Conservation (phyloP, 2,888 invertebrate genomes). For the Ophraella communa region DNA sequence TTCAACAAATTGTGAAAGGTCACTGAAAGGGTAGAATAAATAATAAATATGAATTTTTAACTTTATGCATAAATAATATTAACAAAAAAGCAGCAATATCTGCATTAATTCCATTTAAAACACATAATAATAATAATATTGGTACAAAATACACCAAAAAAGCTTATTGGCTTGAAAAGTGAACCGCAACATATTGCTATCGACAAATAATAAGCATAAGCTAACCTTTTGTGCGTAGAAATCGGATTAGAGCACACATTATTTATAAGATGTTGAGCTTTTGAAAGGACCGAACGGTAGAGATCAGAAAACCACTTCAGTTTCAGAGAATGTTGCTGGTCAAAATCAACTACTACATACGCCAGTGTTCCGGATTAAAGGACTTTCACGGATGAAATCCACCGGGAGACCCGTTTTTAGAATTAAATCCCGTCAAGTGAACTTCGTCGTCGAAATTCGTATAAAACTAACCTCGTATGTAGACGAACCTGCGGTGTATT, state of each 20-base stretch:
- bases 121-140: too few relatives aligned
- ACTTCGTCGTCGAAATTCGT: neutral
- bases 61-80: too few relatives aligned
- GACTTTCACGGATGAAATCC: conserved; percentile 18
- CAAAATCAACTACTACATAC: conserved; percentile 26
- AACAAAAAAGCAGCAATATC: too few relatives aligned
- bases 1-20: too few relatives aligned
- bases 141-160: too few relatives aligned
- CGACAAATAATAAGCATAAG: neutral
- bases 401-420: conserved; percentile 5
- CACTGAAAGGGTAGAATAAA: too few relatives aligned
- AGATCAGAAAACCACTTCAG: conserved; percentile 24
- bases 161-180: too few relatives aligned
- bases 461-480: neutral
- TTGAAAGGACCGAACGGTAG: conserved; percentile 20
- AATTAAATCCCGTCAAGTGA: conserved; percentile 6
- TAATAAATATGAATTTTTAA: too few relatives aligned
- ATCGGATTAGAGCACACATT: conserved; percentile 12
- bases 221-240: conserved; percentile 2
- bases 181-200: neutral
- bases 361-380: conserved; percentile 26
- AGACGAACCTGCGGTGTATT: neutral
- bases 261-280: conserved; percentile 28
- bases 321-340: conserved; percentile 22
- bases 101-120: too few relatives aligned